A percentile compares a stretch with the other conserved stretches of the same genome.
phyloP scores from a whole-genome alignment of 2,113 vertebrate species.

The Sebastes schlegelii region DNA sequence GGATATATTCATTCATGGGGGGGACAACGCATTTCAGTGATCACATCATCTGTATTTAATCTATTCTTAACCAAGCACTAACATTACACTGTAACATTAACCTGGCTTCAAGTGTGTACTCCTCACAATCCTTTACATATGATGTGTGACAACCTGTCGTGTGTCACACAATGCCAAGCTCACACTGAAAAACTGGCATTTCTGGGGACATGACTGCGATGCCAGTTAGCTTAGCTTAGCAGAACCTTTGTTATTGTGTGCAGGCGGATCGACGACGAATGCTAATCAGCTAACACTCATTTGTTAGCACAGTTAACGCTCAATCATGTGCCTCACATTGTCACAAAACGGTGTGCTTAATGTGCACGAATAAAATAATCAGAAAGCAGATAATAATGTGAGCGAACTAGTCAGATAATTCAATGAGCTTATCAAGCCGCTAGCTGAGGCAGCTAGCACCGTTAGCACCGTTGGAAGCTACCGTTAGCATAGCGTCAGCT shows the following conservation, averaged over 20 bases:
- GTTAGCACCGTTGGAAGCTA: constrained; percentile 48
- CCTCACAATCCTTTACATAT: no score
- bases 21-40: constrained; percentile 36
- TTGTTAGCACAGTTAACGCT: constrained; percentile 28
- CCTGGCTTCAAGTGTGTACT: background rate
- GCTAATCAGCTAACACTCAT: constrained; percentile 49
- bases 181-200: constrained; percentile 25
- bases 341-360: background rate
- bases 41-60: constrained; percentile 12
- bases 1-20: constrained; percentile 43
- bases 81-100: background rate
- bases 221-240: constrained; percentile 55
- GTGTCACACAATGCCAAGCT: constrained; percentile 2
- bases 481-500: constrained; percentile 70
- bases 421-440: constrained; percentile 19
- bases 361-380: background rate
- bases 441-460: constrained; percentile 44
- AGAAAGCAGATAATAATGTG: no score
- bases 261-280: constrained; percentile 54
- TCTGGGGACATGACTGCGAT: constrained; percentile 46
- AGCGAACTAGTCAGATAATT: background rate
- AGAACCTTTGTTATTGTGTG: constrained; percentile 79
- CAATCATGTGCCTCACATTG: constrained; percentile 10
- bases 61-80: background rate
- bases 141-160: background rate